phyloP scores from a whole-genome alignment of 2,888 invertebrate genomes.

The Coelopa pilipes region DNA sequence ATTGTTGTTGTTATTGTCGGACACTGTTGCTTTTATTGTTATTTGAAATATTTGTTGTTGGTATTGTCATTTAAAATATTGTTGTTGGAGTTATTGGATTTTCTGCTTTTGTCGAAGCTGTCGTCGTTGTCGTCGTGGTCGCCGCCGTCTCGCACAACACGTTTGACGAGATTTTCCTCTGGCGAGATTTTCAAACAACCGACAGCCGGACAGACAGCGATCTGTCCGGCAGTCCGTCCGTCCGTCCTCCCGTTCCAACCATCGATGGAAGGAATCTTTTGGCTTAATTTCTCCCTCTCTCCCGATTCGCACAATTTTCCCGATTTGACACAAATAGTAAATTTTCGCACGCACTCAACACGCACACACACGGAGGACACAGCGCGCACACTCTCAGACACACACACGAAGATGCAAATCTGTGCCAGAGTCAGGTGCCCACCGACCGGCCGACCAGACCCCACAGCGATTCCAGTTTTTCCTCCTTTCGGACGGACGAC shows the following conservation, averaged over 20 bases:
- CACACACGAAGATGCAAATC: not conserved
- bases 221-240: not conserved
- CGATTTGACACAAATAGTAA: conserved; percentile 5
- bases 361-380: not conserved
- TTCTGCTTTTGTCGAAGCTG: not conserved
- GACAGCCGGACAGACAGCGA: not conserved
- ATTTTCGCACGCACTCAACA: not conserved
- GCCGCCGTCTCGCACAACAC: conserved; percentile 9
- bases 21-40: not conserved
- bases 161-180: conserved; percentile 18
- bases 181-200: no score
- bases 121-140: not conserved
- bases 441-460: not conserved
- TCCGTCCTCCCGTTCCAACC: no score
- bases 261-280: not conserved
- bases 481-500: no score
- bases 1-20: not conserved
- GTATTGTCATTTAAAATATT: conserved; percentile 1
- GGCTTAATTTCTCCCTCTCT: not conserved
- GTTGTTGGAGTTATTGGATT: not conserved
- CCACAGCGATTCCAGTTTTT: not conserved
- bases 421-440: not conserved
- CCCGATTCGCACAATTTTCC: not conserved
- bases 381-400: no score
- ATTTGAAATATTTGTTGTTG: conserved; percentile 13